A percentile compares a stretch with the other conserved stretches of the same genome.
Evolutionary conservation across 2,888 invertebrate genomes (phyloP).

Genomic region (Xylota sylvarum): DNA sequence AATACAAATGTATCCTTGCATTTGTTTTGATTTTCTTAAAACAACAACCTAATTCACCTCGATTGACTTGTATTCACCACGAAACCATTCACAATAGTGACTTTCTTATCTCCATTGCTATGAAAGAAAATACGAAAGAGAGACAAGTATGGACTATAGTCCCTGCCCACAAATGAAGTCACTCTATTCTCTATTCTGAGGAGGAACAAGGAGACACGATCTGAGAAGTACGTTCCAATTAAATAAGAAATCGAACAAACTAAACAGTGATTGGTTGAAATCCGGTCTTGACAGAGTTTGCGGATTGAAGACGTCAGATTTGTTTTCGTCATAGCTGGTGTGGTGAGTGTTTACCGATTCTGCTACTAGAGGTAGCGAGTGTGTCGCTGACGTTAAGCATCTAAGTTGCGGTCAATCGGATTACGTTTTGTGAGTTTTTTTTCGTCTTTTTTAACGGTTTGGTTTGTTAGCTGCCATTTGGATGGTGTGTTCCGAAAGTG

Average conservation of each 20-base stretch:
- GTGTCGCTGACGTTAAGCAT: conserved; percentile 29
- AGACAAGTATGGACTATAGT: not conserved
- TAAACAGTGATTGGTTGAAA: conserved; percentile 37
- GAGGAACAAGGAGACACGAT: conserved; percentile 9
- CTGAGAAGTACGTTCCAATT: conserved; percentile 18
- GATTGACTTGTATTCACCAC: conserved; percentile 3
- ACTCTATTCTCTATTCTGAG: not conserved
- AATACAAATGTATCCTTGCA: conserved; percentile 4
- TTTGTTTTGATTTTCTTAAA: conserved; percentile 10
- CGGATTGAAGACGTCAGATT: conserved; percentile 63
- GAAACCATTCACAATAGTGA: conserved; percentile 38
- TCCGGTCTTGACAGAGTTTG: conserved; percentile 60
- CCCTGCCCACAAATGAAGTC: conserved; percentile 29
- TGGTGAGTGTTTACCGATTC: conserved; percentile 42
- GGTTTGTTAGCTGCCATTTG: not conserved
- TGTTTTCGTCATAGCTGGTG: conserved; percentile 54
- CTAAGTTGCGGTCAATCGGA: conserved; percentile 10
- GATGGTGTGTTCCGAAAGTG: conserved; percentile 8
- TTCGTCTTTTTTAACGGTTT: not conserved
- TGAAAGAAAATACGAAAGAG: not conserved
- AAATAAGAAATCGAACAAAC: not conserved
- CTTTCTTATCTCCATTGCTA: conserved; percentile 14
- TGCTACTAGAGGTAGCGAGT: conserved; percentile 68
- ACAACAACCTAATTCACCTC: conserved; percentile 19
- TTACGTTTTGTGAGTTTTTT: not conserved